Base-by-base conservation (phyloP, 2,888 invertebrate genomes). In the Clusia tigrina region DNA sequence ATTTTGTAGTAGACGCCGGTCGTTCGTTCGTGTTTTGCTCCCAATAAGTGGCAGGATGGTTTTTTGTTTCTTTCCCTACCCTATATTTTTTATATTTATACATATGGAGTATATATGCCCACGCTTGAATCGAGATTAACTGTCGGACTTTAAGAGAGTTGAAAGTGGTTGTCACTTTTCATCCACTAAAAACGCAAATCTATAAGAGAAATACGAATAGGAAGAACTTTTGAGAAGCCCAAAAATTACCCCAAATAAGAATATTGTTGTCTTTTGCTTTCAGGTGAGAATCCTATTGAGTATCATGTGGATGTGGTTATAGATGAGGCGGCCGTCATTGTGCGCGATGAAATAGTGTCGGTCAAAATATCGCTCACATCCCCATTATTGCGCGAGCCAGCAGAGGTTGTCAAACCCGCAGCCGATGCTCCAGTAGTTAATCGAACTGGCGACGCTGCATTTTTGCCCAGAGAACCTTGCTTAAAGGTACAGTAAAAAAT, bases 381-480 rank as follows among this genome's bases (percentile, higher is more conserved):
- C 68, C 96, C 96, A 54, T 87, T 96, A 59, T 91, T 97, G 89
- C 89, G 97, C 66, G 96, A 96, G 83, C 88, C 91, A 5, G n/a
- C n/a, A n/a, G n/a, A n/a, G n/a, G 67, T 69, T 20, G 72, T 73
- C n/a, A 69, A 64, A 22, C 70, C 63, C 17, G 84, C 86, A 85
- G 85, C 87, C 83, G 88, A 86, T 86, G 85, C 85, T 85, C 86
- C 67, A 5, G 37, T 52, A 1, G n/a, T 18, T 54, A 38, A n/a
- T 1, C 58, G 32, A 10, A 86, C 86, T 84, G 88, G 91, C 88
- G 97, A 97, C 88, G 92, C 63, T 2, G 77, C 76, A n/a, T 69
- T 95, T 86, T 93, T 98, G 88, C 95, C 96, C 90, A 95, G 95
- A 89, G 94, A 95, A 89, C 96, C 96, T 89, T 98, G 98, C 91